Percentiles rank a stretch among this genome's conserved stretches.
Evolutionary conservation across 2,113 vertebrate species (phyloP).

Genomic region (Orientallactaga bullata): DNA sequence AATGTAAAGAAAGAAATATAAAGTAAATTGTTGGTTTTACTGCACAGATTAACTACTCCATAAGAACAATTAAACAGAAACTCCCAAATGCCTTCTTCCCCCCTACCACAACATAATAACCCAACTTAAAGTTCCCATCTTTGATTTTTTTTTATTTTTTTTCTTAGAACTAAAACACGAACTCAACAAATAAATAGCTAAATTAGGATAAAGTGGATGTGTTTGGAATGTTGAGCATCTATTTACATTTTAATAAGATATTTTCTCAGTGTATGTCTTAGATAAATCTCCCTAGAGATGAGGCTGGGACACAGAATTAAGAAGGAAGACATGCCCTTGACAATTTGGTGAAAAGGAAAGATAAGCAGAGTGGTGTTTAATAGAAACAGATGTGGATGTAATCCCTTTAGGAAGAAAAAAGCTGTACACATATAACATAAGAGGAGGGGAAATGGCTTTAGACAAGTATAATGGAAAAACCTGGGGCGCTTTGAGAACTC

Average conservation of each 20-base stretch:
- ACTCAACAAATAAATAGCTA: constrained; percentile 73
- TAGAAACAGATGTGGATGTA: constrained; percentile 78
- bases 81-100: constrained; percentile 50
- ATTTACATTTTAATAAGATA: constrained; percentile 82
- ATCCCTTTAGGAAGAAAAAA: constrained; percentile 75
- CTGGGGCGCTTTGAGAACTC: constrained; percentile 51
- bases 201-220: constrained; percentile 70
- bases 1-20: constrained; percentile 53
- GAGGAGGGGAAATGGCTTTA: constrained; percentile 52
- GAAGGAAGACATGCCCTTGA: constrained; percentile 74
- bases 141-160: constrained; percentile 53
- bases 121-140: constrained; percentile 55
- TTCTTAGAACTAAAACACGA: constrained; percentile 61
- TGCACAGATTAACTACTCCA: constrained; percentile 54
- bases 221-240: constrained; percentile 74
- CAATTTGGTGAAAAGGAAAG: constrained; percentile 66
- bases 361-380: constrained; percentile 73
- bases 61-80: constrained; percentile 69
- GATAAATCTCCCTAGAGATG: constrained; percentile 77
- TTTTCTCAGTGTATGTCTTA: constrained; percentile 68
- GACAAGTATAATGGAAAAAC: constrained; percentile 63
- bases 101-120: constrained; percentile 16
- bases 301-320: constrained; percentile 71
- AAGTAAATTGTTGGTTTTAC: constrained; percentile 61
- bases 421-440: constrained; percentile 64